Percentiles rank a stretch among this genome's conserved stretches.
These are phyloP conservation scores for Lepidonotus clava DNA, from an alignment of 2,888 invertebrate genomes.

Conservation along the genomic window DNA sequence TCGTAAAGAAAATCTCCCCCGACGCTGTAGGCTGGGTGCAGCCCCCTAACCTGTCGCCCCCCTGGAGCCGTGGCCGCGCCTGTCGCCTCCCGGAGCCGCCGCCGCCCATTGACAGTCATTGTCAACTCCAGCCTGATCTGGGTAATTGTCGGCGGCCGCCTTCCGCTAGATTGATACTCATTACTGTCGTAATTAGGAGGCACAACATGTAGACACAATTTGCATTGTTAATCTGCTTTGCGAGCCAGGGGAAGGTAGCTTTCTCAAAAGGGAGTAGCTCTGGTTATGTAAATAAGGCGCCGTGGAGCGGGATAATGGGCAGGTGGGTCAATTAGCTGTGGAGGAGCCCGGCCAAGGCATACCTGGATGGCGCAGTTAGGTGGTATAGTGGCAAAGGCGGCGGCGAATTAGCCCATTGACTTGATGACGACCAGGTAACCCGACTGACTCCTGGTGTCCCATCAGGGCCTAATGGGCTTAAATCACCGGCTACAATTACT, in stretches of 20 bases:
- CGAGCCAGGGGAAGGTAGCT: not conserved
- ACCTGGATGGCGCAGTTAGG: not conserved
- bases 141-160: not conserved
- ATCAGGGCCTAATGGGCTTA: conserved; percentile 39
- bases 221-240: not conserved
- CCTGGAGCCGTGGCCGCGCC: not conserved
- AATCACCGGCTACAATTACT: conserved; percentile 13
- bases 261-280: no score
- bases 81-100: not conserved
- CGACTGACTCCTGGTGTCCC: not conserved
- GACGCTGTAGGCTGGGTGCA: no score
- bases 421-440: conserved; percentile 14
- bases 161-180: not conserved
- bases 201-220: not conserved
- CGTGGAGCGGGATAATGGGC: conserved; percentile 7
- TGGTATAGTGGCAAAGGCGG: not conserved
- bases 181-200: not conserved
- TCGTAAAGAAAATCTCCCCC: no score
- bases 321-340: not conserved
- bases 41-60: not conserved
- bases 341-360: not conserved
- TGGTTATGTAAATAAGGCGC: not conserved
- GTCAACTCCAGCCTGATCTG: not conserved
- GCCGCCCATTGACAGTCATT: not conserved
- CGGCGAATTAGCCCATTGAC: conserved; percentile 19